These are phyloP conservation scores for Tragulus kanchil DNA, from an alignment of 2,113 vertebrate genomes.

Conservation along the genomic window DNA sequence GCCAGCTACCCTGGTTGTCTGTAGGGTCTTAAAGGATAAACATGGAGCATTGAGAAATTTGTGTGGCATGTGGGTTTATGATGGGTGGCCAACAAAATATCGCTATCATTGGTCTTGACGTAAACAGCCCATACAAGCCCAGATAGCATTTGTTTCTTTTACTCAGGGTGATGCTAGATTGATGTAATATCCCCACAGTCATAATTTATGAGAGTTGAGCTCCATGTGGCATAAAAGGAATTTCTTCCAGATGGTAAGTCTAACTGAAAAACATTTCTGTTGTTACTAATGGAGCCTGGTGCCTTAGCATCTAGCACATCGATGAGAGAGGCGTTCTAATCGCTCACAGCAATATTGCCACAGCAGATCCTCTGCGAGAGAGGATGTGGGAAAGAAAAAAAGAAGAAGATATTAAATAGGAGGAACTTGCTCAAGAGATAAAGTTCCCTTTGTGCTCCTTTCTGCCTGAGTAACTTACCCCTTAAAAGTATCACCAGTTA, in stretches of 20 bases:
- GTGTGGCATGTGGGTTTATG: neutral
- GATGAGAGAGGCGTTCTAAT: neutral
- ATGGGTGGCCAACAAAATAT: neutral
- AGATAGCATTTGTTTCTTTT: neutral
- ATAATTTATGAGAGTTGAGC: neutral
- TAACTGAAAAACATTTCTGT: neutral
- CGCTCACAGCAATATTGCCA: neutral
- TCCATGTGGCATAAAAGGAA: neutral
- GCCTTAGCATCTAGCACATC: neutral
- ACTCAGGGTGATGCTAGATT: neutral
- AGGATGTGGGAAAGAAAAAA: slow-evolving; percentile 55
- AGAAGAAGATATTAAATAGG: slow-evolving; percentile 49
- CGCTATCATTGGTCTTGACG: neutral
- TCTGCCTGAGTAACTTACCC: neutral
- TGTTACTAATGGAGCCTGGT: neutral
- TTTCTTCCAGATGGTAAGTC: neutral
- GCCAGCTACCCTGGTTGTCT: neutral
- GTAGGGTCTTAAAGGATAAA: neutral
- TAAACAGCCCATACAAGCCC: neutral
- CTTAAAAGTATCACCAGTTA: neutral
- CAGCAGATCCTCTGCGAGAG: neutral
- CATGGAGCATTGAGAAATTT: neutral
- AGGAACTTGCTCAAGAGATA: slow-evolving; percentile 68
- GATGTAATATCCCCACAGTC: too few relatives aligned
- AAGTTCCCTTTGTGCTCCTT: neutral